These are phyloP conservation scores for Pterocles burchelli DNA, from an alignment of 2,113 vertebrate genomes.

Conservation along the genomic window DNA sequence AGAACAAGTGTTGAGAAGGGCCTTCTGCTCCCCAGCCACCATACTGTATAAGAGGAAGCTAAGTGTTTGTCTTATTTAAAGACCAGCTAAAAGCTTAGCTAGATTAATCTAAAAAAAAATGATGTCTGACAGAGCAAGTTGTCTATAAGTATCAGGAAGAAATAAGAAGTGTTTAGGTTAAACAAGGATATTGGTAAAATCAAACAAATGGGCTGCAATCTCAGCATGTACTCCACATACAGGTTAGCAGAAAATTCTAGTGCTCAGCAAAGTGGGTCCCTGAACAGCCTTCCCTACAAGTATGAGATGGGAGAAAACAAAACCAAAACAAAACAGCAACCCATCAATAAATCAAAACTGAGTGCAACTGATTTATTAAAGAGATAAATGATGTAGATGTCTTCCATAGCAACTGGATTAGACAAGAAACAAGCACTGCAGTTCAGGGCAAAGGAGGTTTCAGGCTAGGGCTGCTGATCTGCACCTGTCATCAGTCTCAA, in stretches of 20 bases:
- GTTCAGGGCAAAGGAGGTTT: background rate
- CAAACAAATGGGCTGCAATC: background rate
- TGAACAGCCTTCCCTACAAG: background rate
- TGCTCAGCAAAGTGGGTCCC: background rate
- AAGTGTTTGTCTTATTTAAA: background rate
- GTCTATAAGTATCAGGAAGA: background rate
- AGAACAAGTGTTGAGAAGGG: background rate
- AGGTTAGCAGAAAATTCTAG: background rate
- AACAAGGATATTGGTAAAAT: background rate
- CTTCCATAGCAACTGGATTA: background rate
- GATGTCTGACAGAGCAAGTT: background rate
- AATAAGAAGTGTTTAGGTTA: background rate
- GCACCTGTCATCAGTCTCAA: background rate
- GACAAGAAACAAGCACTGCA: background rate
- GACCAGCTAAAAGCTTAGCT: background rate
- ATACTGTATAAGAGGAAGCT: background rate
- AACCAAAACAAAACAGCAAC: background rate
- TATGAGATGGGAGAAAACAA: background rate
- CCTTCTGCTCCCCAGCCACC: background rate
- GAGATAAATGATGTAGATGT: background rate
- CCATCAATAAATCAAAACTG: background rate
- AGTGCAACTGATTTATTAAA: background rate
- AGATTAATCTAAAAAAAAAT: background rate
- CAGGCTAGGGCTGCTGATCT: background rate
- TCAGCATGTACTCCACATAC: background rate